phyloP scores from a whole-genome alignment of 1,140 invertebrate species.

The Trichogramma pretiosum region DNA sequence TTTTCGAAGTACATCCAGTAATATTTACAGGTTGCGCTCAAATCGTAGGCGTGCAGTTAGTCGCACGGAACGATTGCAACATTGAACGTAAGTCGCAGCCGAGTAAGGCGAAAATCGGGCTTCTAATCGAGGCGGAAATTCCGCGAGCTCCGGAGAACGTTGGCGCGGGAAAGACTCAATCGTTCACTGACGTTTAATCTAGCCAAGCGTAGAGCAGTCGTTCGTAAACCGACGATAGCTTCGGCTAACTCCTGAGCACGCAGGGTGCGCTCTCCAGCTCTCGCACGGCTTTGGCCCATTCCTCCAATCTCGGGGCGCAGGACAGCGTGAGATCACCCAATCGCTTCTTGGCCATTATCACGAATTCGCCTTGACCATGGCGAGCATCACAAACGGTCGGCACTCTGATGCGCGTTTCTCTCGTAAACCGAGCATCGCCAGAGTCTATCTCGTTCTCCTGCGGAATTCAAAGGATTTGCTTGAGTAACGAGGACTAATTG shows the following conservation, averaged over 20 bases:
- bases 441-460: conserved; percentile 36
- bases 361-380: conserved; percentile 64
- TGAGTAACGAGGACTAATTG: no score
- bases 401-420: conserved; percentile 46
- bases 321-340: conserved; percentile 60
- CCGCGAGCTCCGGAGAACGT: neutral
- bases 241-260: conserved; percentile 47
- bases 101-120: neutral
- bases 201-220: neutral
- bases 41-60: conserved; percentile 20
- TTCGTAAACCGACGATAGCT: neutral
- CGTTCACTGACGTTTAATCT: no score
- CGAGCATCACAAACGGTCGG: conserved; percentile 59
- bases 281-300: conserved; percentile 57
- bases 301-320: conserved; percentile 62
- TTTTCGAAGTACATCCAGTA: conserved; percentile 26
- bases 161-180: no score
- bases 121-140: neutral
- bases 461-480: no score
- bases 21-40: conserved; percentile 27
- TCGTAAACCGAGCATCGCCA: conserved; percentile 27
- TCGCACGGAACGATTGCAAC: no score
- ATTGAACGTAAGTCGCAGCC: no score
- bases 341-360: conserved; percentile 66
- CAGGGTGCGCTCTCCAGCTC: conserved; percentile 58